Evolutionary conservation across 2,113 vertebrate species (phyloP).

Genomic region (Hippocampus comes): DNA sequence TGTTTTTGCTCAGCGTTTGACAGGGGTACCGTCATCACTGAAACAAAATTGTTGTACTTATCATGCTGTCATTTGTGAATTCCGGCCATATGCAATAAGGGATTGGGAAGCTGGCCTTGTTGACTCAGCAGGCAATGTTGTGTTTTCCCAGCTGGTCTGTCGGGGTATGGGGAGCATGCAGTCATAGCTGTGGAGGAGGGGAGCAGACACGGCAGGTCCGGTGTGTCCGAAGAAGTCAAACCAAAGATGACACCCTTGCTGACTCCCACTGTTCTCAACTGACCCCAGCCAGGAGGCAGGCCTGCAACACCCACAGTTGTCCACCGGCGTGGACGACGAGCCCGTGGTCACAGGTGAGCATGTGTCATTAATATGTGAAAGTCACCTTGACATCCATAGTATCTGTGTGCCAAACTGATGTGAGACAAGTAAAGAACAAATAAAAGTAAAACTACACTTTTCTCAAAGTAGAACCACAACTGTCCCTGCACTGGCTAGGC

Average conservation of each 20-base stretch:
- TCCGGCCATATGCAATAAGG: conserved; percentile 27
- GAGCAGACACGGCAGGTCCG: conserved; percentile 72
- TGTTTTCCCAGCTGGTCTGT: conserved; percentile 78
- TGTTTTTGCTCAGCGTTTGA: not conserved
- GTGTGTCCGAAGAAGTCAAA: conserved; percentile 70
- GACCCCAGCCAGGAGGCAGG: conserved; percentile 59
- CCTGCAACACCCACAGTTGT: conserved; percentile 76
- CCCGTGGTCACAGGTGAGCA: conserved; percentile 81
- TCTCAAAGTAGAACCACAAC: not conserved
- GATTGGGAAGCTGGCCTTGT: conserved; percentile 33
- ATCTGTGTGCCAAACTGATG: not conserved
- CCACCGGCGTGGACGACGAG: conserved; percentile 78
- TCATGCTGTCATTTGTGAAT: conserved; percentile 17
- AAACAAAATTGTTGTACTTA: conserved; percentile 5
- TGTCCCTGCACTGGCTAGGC: conserved; percentile 15
- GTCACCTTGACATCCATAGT: not conserved
- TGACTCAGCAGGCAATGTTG: conserved; percentile 48
- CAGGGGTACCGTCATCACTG: not conserved
- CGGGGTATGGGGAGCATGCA: conserved; percentile 82
- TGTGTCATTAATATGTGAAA: not conserved
- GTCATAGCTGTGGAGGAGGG: conserved; percentile 78
- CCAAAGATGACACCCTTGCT: conserved; percentile 47
- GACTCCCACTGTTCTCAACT: conserved; percentile 68
- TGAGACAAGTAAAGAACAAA: not conserved
- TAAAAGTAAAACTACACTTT: not conserved